Evolutionary conservation across 2,888 invertebrate genomes (phyloP).

Genomic region (Tanypteryx hageni): DNA sequence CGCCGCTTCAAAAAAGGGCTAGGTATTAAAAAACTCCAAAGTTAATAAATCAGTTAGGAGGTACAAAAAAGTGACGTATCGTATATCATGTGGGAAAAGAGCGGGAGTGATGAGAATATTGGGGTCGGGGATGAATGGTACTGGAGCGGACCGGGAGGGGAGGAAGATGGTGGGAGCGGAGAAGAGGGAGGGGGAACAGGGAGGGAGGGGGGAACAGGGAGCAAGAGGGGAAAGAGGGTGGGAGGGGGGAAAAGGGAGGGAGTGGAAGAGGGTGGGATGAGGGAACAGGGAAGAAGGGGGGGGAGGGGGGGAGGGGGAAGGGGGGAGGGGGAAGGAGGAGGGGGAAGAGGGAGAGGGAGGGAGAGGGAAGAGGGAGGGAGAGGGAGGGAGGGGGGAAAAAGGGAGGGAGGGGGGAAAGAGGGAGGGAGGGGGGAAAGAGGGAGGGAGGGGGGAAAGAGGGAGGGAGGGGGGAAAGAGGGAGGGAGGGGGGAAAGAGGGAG

Average conservation of each 20-base stretch:
- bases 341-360: neutral
- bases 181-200: neutral
- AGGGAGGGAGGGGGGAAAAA: neutral
- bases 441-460: neutral
- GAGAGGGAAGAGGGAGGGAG: neutral
- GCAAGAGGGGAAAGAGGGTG: neutral
- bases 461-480: neutral
- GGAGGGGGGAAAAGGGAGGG: neutral
- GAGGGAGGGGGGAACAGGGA: neutral
- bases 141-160: neutral
- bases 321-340: neutral
- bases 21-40: neutral
- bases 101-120: constrained; percentile 19
- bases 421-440: neutral
- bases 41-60: constrained; percentile 32
- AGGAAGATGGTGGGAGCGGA: neutral
- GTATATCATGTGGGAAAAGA: neutral
- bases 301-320: neutral
- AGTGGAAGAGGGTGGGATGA: too few species aligned
- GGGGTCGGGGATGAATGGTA: neutral
- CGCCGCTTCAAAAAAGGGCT: neutral
- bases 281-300: neutral
- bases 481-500: neutral
- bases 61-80: constrained; percentile 27
- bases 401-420: neutral